A percentile compares a stretch with the other conserved stretches of the same genome.
phyloP scores from a whole-genome alignment of 1,140 invertebrate genomes.

The Pteromalus puparum region DNA sequence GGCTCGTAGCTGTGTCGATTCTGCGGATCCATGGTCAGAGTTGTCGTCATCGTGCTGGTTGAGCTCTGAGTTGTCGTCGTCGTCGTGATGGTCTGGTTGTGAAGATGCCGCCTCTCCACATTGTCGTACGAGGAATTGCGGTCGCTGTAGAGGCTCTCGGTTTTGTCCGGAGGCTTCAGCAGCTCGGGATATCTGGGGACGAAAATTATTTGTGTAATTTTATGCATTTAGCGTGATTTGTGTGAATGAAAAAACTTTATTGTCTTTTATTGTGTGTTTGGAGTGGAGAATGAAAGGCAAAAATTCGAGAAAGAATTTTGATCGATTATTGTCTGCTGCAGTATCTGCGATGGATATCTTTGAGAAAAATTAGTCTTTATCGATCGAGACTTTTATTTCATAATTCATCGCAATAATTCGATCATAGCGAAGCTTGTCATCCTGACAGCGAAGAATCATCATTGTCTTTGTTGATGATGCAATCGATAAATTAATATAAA shows the following conservation, averaged over 20 bases:
- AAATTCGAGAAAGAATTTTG: no score
- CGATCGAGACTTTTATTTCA: not conserved
- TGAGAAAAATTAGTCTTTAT: not conserved
- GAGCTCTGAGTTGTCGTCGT: slow-evolving; percentile 63
- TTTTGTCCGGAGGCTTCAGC: slow-evolving; percentile 68
- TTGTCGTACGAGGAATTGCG: slow-evolving; percentile 87
- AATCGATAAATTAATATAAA: not conserved
- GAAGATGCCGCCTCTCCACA: slow-evolving; percentile 75
- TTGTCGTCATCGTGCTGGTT: slow-evolving; percentile 62
- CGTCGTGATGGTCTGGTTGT: slow-evolving; percentile 65
- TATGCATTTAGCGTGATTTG: no score
- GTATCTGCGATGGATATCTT: not conserved
- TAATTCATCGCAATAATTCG: not conserved
- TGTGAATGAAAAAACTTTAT: no score
- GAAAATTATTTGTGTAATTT: not conserved
- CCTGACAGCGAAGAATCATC: not conserved
- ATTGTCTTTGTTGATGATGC: not conserved
- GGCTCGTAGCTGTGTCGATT: slow-evolving; percentile 63
- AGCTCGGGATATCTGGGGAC: slow-evolving; percentile 70
- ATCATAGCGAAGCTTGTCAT: not conserved
- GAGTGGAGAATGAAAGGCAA: no score
- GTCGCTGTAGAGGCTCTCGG: slow-evolving; percentile 71
- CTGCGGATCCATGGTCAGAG: slow-evolving; percentile 61
- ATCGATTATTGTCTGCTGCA: no score
- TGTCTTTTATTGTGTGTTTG: no score